Conservation (phyloP, 2,797 vertebrate species). For the Diceros bicornis region DNA sequence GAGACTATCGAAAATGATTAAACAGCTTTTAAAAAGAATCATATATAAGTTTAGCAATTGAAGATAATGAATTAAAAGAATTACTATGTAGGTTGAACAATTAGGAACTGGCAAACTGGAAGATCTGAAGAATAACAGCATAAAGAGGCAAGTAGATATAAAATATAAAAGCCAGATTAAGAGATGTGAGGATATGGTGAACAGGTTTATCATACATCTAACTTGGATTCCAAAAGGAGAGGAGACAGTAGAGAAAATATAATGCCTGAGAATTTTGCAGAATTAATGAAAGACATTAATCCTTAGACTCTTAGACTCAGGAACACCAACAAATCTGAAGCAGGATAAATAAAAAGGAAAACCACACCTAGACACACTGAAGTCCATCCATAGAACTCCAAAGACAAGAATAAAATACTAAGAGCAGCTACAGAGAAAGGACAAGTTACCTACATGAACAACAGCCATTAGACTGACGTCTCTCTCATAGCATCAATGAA, state of each 20-base stretch:
- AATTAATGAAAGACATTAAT: neutral
- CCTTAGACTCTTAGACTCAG: conserved; percentile 42
- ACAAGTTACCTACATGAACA: neutral
- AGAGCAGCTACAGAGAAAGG: neutral
- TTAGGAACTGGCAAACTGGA: conserved; percentile 17
- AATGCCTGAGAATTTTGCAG: neutral
- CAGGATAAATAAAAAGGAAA: neutral
- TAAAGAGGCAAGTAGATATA: neutral
- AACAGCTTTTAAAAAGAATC: neutral
- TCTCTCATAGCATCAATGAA: neutral
- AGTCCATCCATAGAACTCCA: neutral
- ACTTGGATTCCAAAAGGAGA: neutral
- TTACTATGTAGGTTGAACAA: neutral
- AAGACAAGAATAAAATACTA: conserved; percentile 4
- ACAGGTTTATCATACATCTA: neutral
- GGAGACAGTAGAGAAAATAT: neutral
- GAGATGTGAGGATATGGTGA: neutral
- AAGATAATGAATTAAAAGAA: conserved; percentile 19
- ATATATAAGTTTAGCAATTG: conserved; percentile 25
- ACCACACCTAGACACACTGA: neutral
- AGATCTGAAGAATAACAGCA: neutral
- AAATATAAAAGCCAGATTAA: neutral
- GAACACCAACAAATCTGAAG: neutral
- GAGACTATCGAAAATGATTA: conserved; percentile 1
- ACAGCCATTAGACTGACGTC: neutral